Conservation (phyloP, 92 coral and sea anemone species). For the Montipora capitata region DNA sequence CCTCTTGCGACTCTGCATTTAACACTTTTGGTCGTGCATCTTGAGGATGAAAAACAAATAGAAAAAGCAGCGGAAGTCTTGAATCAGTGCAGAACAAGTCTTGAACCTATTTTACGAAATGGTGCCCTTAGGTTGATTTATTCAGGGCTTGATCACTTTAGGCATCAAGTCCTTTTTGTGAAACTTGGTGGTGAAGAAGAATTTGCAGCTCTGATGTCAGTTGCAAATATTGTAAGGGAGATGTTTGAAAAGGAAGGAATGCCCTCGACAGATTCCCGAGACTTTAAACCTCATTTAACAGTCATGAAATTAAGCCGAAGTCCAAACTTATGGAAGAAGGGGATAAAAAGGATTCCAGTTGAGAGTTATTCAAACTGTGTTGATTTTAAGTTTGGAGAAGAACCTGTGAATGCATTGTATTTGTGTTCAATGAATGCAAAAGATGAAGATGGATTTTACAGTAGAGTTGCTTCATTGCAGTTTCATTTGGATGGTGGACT, state of each 20-base stretch:
- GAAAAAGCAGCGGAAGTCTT: conserved; percentile 81
- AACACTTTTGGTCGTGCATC: conserved; percentile 92
- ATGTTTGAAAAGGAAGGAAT: conserved; percentile 78
- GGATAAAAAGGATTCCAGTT: conserved; percentile 81
- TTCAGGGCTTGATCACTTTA: conserved; percentile 89
- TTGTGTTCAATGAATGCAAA: conserved; percentile 91
- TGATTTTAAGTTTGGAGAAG: conserved; percentile 82
- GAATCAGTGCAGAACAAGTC: conserved; percentile 63
- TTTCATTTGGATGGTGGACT: conserved; percentile 23
- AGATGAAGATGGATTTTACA: conserved; percentile 93
- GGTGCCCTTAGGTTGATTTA: conserved; percentile 64
- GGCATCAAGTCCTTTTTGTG: conserved; percentile 89
- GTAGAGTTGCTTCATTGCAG: conserved; percentile 70
- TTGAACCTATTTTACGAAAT: conserved; percentile 54
- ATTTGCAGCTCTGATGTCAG: conserved; percentile 53
- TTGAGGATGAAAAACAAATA: conserved; percentile 67
- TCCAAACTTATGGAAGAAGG: conserved; percentile 76
- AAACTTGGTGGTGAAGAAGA: conserved; percentile 77
- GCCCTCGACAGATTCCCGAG: conserved; percentile 76
- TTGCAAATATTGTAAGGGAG: conserved; percentile 70
- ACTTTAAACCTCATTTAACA: conserved; percentile 93
- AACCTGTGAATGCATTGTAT: conserved; percentile 71
- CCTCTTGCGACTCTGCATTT: conserved; percentile 89
- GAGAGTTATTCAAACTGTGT: conserved; percentile 79
- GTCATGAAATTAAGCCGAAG: conserved; percentile 89